A percentile compares a stretch with the other conserved stretches of the same genome.
These are phyloP conservation scores for Vanessa tameamea DNA, from an alignment of 1,140 invertebrate genomes.

Conservation along the genomic window DNA sequence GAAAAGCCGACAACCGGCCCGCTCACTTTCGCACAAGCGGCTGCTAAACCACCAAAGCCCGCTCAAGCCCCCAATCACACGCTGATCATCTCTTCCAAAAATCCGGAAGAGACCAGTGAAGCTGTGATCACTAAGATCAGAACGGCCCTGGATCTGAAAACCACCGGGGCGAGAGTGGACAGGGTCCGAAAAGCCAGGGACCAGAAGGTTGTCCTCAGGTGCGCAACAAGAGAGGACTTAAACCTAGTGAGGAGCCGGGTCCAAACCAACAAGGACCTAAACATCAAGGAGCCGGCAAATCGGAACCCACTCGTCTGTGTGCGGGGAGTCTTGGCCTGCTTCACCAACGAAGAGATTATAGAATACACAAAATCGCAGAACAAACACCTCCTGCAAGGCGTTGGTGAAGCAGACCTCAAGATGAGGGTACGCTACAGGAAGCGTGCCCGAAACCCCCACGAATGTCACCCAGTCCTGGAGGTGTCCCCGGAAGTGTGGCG, in stretches of 20 bases:
- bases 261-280: not conserved
- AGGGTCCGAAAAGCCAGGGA: conserved; percentile 30
- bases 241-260: not conserved
- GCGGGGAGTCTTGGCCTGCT: conserved; percentile 21
- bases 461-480: no score
- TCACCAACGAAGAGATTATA: conserved; percentile 29
- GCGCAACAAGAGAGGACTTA: not conserved
- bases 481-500: no score
- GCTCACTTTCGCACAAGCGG: no score
- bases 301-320: conserved; percentile 20
- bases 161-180: conserved; percentile 24
- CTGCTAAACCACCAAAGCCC: no score
- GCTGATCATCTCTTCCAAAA: conserved; percentile 35
- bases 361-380: conserved; percentile 18
- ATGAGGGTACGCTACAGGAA: no score
- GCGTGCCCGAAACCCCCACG: no score
- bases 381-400: no score
- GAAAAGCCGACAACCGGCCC: no score
- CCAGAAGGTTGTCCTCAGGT: not conserved
- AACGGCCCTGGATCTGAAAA: conserved; percentile 29
- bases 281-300: conserved; percentile 3
- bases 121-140: conserved; percentile 27
- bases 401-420: no score
- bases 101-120: conserved; percentile 27
- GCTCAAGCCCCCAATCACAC: no score